Conservation (phyloP, 2,888 invertebrate species). For the Caenorhabditis sp. region DNA sequence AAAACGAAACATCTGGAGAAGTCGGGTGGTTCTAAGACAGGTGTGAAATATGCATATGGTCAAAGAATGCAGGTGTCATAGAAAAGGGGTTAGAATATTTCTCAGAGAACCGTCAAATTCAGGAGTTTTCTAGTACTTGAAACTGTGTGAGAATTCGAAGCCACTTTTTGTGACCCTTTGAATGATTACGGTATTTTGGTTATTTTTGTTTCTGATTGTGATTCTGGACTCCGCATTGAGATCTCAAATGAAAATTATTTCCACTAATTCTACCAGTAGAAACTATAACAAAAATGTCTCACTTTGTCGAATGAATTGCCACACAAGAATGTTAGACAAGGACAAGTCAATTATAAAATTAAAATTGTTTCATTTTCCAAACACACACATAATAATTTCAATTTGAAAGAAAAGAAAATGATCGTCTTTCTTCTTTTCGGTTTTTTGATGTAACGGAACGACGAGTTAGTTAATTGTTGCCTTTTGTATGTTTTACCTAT, state of each 20-base stretch:
- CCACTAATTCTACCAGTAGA: too few relatives aligned
- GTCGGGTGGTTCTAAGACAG: background rate
- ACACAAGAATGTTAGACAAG: background rate
- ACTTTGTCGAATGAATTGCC: too few relatives aligned
- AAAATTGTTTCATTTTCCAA: background rate
- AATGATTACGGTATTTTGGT: too few relatives aligned
- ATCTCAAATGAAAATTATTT: too few relatives aligned
- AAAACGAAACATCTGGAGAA: background rate
- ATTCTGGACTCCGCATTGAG: too few relatives aligned
- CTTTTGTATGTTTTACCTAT: slow-evolving; percentile 2
- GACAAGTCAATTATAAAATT: slow-evolving; percentile 1
- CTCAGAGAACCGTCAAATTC: too few relatives aligned
- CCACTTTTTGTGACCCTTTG: too few relatives aligned
- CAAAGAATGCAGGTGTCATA: background rate
- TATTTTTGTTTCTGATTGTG: too few relatives aligned
- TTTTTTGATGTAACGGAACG: slow-evolving; percentile 4
- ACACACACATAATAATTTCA: background rate
- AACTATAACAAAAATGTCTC: too few relatives aligned
- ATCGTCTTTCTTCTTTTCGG: background rate
- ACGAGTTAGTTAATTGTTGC: background rate
- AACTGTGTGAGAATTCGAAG: too few relatives aligned
- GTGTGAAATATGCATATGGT: background rate
- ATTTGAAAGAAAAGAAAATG: background rate
- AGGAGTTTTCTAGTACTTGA: too few relatives aligned
- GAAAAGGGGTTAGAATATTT: background rate